Conservation (phyloP, 2,797 vertebrate species). For the Leptatherina wallacei region DNA sequence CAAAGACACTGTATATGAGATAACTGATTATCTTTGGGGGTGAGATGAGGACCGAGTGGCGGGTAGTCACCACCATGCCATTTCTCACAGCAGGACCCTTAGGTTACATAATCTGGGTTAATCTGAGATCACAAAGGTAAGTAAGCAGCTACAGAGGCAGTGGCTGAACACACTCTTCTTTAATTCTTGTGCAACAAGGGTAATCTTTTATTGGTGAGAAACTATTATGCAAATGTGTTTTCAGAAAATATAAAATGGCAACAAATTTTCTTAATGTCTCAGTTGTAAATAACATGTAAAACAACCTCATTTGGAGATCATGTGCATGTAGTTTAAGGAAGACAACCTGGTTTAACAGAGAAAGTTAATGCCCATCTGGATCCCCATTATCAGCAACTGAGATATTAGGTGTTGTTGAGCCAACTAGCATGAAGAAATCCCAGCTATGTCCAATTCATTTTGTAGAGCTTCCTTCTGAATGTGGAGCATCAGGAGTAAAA, state of each 20-base stretch:
- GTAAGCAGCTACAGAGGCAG: not conserved
- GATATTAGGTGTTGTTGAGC: not conserved
- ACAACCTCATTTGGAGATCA: not conserved
- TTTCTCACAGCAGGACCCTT: slow-evolving; percentile 25
- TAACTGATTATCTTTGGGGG: slow-evolving; percentile 27
- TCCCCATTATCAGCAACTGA: too few relatives aligned
- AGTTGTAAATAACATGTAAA: not conserved
- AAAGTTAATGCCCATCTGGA: too few relatives aligned
- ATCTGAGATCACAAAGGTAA: slow-evolving; percentile 41
- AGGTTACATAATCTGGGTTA: slow-evolving; percentile 44
- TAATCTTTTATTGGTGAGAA: not conserved
- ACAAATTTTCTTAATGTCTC: not conserved
- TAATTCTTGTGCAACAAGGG: not conserved
- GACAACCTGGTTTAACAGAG: too few relatives aligned
- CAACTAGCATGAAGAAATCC: not conserved
- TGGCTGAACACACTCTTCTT: not conserved
- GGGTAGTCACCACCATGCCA: slow-evolving; percentile 16
- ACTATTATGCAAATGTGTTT: too few relatives aligned
- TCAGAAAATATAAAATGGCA: not conserved
- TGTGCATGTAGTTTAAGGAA: not conserved
- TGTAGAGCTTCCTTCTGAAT: not conserved
- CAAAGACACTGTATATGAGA: slow-evolving; percentile 43
- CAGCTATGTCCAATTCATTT: too few relatives aligned
- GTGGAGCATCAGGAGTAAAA: not conserved
- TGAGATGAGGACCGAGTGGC: slow-evolving; percentile 40